Conservation (phyloP, 2,888 invertebrate species). For the Heterodera filipjevi region DNA sequence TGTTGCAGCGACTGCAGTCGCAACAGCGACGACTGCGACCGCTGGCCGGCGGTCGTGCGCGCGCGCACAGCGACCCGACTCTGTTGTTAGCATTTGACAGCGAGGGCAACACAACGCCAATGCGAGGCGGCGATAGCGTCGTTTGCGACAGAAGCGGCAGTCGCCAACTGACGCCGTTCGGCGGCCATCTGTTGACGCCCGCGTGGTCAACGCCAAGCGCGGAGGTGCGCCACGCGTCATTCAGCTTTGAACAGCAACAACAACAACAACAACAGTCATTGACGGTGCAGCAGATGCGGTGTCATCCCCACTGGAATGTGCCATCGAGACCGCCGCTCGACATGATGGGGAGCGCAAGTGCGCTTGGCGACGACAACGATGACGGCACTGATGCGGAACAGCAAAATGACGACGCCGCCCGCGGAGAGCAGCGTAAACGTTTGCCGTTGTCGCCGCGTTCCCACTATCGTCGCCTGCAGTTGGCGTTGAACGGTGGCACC, state of each 20-base stretch:
- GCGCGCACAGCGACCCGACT: neutral
- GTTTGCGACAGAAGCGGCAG: neutral
- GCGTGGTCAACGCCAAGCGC: neutral
- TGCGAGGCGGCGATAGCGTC: neutral
- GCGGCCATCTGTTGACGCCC: neutral
- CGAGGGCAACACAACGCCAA: neutral
- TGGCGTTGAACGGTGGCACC: neutral
- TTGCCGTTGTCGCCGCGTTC: neutral
- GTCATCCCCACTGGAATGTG: neutral
- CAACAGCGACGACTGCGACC: neutral
- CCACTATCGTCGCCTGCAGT: neutral
- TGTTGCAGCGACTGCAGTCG: neutral
- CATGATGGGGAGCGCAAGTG: neutral
- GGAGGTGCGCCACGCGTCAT: neutral
- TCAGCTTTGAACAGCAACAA: slow-evolving; percentile 1
- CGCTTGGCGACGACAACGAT: neutral
- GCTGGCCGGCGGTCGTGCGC: neutral
- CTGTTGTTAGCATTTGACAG: neutral
- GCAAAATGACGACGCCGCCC: too few species aligned
- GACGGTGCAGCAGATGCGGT: neutral
- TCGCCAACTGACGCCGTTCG: neutral
- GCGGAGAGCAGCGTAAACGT: too few species aligned
- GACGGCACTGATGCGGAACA: neutral
- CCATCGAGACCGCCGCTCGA: neutral
- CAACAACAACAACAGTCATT: neutral